Conservation (phyloP, 2,797 vertebrate genomes). For the Argya squamiceps region DNA sequence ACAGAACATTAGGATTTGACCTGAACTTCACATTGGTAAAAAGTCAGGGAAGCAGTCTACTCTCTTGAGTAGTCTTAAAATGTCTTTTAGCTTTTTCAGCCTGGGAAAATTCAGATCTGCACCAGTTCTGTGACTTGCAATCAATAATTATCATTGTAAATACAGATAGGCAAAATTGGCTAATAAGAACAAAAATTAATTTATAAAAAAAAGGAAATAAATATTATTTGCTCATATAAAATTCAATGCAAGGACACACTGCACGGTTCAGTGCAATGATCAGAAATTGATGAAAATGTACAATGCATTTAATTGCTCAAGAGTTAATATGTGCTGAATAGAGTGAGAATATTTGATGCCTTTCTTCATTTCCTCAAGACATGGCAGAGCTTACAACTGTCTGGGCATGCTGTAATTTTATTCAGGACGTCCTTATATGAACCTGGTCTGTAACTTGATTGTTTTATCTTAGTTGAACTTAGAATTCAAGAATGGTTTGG, state of each 20-base stretch:
- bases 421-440: background rate
- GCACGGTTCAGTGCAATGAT: background rate
- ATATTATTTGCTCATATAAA: background rate
- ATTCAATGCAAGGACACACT: background rate
- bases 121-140: background rate
- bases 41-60: background rate
- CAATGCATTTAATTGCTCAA: background rate
- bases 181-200: background rate
- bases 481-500: background rate
- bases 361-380: background rate
- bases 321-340: background rate
- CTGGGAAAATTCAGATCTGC: background rate
- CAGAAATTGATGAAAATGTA: background rate
- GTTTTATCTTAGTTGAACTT: background rate
- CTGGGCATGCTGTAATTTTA: background rate
- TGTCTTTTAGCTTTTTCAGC: background rate
- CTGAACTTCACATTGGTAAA: background rate
- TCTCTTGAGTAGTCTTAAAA: background rate
- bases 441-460: background rate
- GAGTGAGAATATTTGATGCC: background rate
- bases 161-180: background rate
- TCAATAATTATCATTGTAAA: background rate
- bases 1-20: background rate
- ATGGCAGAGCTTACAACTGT: background rate
- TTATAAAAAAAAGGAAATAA: background rate